Conservation (phyloP, 92 coral and sea anemone genomes). For the Phenganax subtilis region DNA sequence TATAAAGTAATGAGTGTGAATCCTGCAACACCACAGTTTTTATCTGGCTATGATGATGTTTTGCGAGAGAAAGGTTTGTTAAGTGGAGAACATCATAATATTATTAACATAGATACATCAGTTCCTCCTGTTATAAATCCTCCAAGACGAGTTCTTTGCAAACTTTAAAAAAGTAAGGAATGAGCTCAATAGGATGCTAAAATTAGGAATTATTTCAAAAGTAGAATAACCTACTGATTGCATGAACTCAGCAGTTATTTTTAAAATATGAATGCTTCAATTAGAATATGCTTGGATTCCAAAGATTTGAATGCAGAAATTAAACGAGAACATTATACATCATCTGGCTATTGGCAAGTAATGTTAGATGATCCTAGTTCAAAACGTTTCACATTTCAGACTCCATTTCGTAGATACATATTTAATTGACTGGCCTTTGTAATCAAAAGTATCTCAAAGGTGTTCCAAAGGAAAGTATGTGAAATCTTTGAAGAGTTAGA, state of each 20-base stretch:
- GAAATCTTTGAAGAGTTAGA: conserved; percentile 11
- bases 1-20: conserved; percentile 20
- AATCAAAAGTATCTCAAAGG: conserved; percentile 3
- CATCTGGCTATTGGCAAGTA: conserved; percentile 21
- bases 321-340: conserved; percentile 21
- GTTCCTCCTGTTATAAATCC: conserved; percentile 22
- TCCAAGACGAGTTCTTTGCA: background rate
- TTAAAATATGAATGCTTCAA: conserved; percentile 20
- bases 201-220: conserved; percentile 10
- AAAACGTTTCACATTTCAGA: conserved; percentile 7
- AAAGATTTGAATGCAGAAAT: conserved; percentile 19
- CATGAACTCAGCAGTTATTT: conserved; percentile 7
- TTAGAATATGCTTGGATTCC: conserved; percentile 39
- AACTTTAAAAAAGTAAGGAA: conserved; percentile 7
- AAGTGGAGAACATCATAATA: conserved; percentile 8
- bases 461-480: conserved; percentile 18
- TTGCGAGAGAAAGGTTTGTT: conserved; percentile 16
- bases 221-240: conserved; percentile 17
- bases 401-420: background rate
- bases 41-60: conserved; percentile 7
- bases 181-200: conserved; percentile 1
- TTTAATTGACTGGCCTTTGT: conserved; percentile 11
- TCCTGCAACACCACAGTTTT: background rate
- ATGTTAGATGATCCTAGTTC: conserved; percentile 19
- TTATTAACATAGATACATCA: conserved; percentile 3